A percentile compares a stretch with the other conserved stretches of the same genome.
Evolutionary conservation across 2,797 vertebrate genomes (phyloP).

Genomic region (Paedocypris micromegethes): DNA sequence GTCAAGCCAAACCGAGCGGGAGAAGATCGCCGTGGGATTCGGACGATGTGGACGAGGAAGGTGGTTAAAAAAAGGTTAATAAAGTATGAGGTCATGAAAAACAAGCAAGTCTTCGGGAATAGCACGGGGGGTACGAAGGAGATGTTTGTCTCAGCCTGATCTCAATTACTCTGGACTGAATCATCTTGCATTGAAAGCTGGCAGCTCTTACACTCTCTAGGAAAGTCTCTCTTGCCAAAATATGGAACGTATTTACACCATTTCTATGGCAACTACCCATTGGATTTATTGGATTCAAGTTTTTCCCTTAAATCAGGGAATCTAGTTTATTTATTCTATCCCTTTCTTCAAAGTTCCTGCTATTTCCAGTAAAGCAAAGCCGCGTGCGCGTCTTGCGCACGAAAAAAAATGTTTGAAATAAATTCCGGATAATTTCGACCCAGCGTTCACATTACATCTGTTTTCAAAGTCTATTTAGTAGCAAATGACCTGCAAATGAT

Average conservation of each 20-base stretch:
- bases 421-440: conserved; percentile 18
- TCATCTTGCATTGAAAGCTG: conserved; percentile 36
- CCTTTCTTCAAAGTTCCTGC: conserved; percentile 5
- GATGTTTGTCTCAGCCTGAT: conserved; percentile 33
- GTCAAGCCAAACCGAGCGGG: conserved; percentile 33
- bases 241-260: conserved; percentile 44
- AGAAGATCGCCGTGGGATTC: conserved; percentile 26
- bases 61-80: conserved; percentile 38
- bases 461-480: conserved; percentile 27
- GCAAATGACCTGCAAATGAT: conserved; percentile 37
- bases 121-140: conserved; percentile 18
- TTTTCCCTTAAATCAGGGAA: conserved; percentile 36
- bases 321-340: conserved; percentile 35
- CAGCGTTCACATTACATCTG: conserved; percentile 33
- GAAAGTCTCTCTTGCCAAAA: conserved; percentile 37
- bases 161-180: conserved; percentile 34
- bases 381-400: conserved; percentile 9
- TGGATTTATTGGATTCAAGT: conserved; percentile 33
- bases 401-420: conserved; percentile 25
- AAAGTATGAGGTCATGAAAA: conserved; percentile 41
- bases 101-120: conserved; percentile 27
- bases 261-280: conserved; percentile 35
- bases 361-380: neutral
- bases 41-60: conserved; percentile 29
- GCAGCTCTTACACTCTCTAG: conserved; percentile 37